phyloP scores from a whole-genome alignment of 53 echinoderm and acorn worm genomes.

The Henricia sp. region DNA sequence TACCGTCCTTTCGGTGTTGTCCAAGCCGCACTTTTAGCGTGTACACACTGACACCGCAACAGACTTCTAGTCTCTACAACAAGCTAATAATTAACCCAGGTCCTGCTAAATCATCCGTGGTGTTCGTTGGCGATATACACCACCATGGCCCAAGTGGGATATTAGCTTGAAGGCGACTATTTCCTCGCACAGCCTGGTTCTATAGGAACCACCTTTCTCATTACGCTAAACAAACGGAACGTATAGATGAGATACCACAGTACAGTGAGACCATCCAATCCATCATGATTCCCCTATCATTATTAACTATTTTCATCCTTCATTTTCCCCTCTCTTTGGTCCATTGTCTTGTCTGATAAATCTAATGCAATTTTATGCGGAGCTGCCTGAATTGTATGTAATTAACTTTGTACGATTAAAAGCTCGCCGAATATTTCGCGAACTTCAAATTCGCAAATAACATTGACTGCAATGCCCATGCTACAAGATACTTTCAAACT shows the following conservation, averaged over 20 bases:
- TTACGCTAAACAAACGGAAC: conserved; percentile 58
- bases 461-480: too few relatives aligned
- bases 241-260: conserved; percentile 20
- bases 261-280: conserved; percentile 16
- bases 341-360: neutral
- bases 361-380: neutral
- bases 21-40: conserved; percentile 12
- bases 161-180: neutral
- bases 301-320: conserved; percentile 1
- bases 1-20: neutral
- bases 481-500: too few relatives aligned
- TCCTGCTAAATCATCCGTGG: neutral
- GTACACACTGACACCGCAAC: conserved; percentile 27
- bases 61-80: conserved; percentile 12
- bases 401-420: too few relatives aligned
- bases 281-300: conserved; percentile 31
- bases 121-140: too few relatives aligned
- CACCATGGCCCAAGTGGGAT: neutral
- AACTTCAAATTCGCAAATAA: too few relatives aligned
- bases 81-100: conserved; percentile 29
- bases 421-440: too few relatives aligned
- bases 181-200: neutral
- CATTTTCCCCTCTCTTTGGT: conserved; percentile 13
- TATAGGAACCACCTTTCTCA: conserved; percentile 23
- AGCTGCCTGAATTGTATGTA: neutral